These are phyloP conservation scores for Ictalurus punctatus DNA, from an alignment of 2,113 vertebrate species.

Conservation along the genomic window DNA sequence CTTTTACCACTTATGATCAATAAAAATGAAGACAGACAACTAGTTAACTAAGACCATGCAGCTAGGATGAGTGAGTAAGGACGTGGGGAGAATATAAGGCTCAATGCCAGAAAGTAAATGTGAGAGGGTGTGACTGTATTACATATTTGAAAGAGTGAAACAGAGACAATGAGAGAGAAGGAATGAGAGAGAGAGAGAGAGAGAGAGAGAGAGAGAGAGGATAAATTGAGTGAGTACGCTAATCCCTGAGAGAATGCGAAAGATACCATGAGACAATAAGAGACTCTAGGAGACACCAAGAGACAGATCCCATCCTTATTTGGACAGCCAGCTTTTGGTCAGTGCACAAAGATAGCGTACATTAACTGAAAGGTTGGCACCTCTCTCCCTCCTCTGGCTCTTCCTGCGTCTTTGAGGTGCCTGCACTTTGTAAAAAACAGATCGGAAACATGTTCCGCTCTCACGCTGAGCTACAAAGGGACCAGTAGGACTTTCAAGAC, in stretches of 20 bases:
- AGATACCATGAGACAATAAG: not conserved
- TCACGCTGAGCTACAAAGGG: conserved; percentile 54
- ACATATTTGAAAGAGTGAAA: not conserved
- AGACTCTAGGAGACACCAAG: conserved; percentile 23
- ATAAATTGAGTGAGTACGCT: not conserved
- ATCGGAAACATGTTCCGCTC: conserved; percentile 56
- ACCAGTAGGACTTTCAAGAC: conserved; percentile 52
- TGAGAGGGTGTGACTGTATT: not conserved
- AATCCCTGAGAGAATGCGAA: not conserved
- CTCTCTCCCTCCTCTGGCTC: conserved; percentile 52
- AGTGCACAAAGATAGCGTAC: conserved; percentile 35
- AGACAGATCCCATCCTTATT: conserved; percentile 70
- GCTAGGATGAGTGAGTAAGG: not conserved
- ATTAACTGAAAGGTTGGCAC: conserved; percentile 66
- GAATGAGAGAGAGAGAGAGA: not conserved
- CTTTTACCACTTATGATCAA: not conserved
- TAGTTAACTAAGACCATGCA: not conserved
- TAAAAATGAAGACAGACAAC: not conserved
- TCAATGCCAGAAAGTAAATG: not conserved
- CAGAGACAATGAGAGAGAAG: not conserved
- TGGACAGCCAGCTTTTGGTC: conserved; percentile 60
- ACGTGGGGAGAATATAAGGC: not conserved
- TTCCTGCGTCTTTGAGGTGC: conserved; percentile 55
- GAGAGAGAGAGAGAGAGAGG: not conserved
- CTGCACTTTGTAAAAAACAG: conserved; percentile 49